Evolutionary conservation across 2,113 vertebrate species (phyloP), one percentile per base, ranked within the genome.

Genomic region (Poecile atricapillus): DNA sequence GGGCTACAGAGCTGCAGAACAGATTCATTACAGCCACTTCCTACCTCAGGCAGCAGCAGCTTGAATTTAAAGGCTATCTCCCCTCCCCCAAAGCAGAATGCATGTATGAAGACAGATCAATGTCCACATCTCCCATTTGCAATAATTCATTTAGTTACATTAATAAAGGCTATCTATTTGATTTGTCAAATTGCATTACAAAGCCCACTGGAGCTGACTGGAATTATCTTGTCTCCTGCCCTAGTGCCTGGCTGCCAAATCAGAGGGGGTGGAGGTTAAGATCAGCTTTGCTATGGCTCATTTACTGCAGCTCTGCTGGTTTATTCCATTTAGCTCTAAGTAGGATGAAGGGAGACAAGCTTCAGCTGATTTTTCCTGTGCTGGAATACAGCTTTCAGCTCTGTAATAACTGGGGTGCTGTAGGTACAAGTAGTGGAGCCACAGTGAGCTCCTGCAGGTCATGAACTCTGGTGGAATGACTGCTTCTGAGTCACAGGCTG

Each of bases 131-230:
- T 93, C 55, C 71, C 64, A 92, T 91, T 95, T 87, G 24, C 79
- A 93, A 87, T 95, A 96, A 95, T 83, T 97, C 75, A 94, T 94
- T 93, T 88, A 95, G 90, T 93, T 96, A 93, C 8, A 0, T 94
- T 96, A 97, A 97, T 83, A 89, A 93, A 88, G 89, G 47, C 68
- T 95, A 95, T 90, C 88, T 60, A 90, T 92, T 95, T 1, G 4
- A 69, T 95, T 90, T 94, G 91, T 87, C 89, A 94, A 91, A 95
- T 91, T 84, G 62, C 55, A 93, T 97, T 96, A 92, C 27, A 67
- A 46, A 93, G 69, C 65, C 65, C 0, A 1, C 80, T 90, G 83
- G 89, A 95, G 90, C 94, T 95, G 87, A 49, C 64, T 86, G 67
- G 43, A 94, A 89, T 89, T 88, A 89, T 90, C 93, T 85, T 94